Evolutionary conservation across 2,888 invertebrate species (phyloP).

Genomic region (Metallyticus violacea): DNA sequence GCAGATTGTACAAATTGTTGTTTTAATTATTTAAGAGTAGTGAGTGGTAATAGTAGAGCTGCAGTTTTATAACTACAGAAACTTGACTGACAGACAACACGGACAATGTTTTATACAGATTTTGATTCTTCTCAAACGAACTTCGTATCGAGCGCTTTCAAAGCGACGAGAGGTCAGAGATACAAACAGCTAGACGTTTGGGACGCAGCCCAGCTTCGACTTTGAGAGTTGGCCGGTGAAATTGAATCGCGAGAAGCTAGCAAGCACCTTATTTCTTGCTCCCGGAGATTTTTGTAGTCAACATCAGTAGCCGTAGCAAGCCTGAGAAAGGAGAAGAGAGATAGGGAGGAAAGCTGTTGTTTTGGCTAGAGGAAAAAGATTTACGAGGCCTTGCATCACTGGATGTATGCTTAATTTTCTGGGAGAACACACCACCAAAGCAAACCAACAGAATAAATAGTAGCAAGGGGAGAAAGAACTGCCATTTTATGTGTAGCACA

Average conservation of each 20-base stretch:
- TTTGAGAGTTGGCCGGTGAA: not conserved
- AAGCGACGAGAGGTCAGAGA: too few relatives aligned
- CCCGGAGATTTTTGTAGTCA: constrained; percentile 20
- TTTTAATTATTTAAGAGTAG: too few relatives aligned
- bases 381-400: constrained; percentile 22
- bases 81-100: too few relatives aligned
- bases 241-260: constrained; percentile 4
- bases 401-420: constrained; percentile 28
- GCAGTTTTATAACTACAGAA: too few relatives aligned
- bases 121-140: too few relatives aligned
- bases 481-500: constrained; percentile 1
- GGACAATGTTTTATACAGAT: too few relatives aligned
- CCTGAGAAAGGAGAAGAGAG: not conserved
- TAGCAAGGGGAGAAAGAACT: constrained; percentile 1
- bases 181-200: too few relatives aligned
- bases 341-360: constrained; percentile 19
- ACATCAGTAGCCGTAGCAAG: not conserved
- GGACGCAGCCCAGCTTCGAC: not conserved
- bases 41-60: too few relatives aligned
- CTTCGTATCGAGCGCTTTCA: too few relatives aligned
- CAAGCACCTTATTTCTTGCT: constrained; percentile 12
- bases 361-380: constrained; percentile 25
- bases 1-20: too few relatives aligned
- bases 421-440: constrained; percentile 11
- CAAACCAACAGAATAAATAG: constrained; percentile 22